Percentiles rank a stretch among this genome's conserved stretches.
Evolutionary conservation across 2,113 vertebrate species (phyloP).

Genomic region (Tylochromis polylepis): DNA sequence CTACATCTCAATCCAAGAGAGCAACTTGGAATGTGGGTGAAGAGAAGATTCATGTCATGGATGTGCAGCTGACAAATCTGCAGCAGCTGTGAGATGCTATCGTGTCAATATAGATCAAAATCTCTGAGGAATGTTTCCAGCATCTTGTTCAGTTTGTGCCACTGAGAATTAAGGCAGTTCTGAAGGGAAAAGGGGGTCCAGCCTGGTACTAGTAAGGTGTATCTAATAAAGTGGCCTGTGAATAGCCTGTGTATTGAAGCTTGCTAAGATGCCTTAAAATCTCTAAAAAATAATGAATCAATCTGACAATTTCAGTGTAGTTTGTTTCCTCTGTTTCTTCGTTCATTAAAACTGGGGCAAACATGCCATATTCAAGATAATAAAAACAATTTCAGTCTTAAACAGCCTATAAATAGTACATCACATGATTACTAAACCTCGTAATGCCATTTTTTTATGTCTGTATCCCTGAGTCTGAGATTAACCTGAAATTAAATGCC

Average conservation of each 20-base stretch:
- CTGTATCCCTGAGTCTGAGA: neutral
- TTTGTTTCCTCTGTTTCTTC: neutral
- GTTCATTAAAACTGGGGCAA: neutral
- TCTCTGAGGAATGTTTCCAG: neutral
- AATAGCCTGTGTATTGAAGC: too few species aligned
- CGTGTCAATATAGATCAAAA: neutral
- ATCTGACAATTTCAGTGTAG: neutral
- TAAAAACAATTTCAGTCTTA: neutral
- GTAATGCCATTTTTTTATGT: neutral
- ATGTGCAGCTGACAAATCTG: too few species aligned
- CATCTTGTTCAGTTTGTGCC: neutral
- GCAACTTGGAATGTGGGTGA: neutral
- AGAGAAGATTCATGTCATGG: neutral
- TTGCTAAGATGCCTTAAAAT: neutral
- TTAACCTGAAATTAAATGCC: neutral
- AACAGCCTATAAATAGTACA: neutral
- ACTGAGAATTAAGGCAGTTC: neutral
- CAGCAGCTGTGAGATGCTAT: too few species aligned
- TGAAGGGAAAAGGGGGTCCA: neutral
- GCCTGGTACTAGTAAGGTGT: neutral
- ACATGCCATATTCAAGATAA: neutral
- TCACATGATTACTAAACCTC: neutral
- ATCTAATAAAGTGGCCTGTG: neutral
- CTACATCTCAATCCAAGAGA: neutral
- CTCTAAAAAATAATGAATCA: neutral